Conservation (phyloP, 2,888 invertebrate genomes). For the Lasioglossum marginatum region DNA sequence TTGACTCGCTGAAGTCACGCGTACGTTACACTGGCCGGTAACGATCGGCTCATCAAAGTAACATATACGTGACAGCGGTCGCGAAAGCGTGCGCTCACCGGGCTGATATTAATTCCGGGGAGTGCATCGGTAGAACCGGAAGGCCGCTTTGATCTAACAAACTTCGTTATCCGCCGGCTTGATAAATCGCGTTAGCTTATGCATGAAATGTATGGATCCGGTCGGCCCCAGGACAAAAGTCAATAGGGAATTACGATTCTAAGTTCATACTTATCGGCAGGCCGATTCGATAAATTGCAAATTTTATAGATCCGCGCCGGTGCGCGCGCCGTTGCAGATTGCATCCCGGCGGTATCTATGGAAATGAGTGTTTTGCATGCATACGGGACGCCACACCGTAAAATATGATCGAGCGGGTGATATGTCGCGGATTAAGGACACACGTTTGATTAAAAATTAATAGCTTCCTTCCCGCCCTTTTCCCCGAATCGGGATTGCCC, state of each 20-base stretch:
- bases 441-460: constrained; percentile 14
- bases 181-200: not conserved
- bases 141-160: constrained; percentile 6
- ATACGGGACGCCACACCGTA: constrained; percentile 34
- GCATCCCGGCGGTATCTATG: constrained; percentile 49
- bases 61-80: not conserved
- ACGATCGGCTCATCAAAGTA: not conserved
- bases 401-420: constrained; percentile 43
- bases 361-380: constrained; percentile 58
- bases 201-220: not conserved
- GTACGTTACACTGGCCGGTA: not conserved
- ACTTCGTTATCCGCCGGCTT: not conserved
- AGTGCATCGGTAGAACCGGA: not conserved
- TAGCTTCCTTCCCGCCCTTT: not conserved
- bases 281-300: constrained; percentile 43
- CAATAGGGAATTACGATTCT: constrained; percentile 18
- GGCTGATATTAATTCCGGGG: constrained; percentile 4
- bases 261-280: constrained; percentile 21
- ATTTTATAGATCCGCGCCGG: constrained; percentile 29
- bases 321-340: constrained; percentile 42
- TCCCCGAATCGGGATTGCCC: not conserved
- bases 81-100: not conserved
- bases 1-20: not conserved
- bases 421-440: constrained; percentile 40
- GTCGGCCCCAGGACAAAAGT: not conserved